Evolutionary conservation across 2,113 vertebrate species (phyloP).

Genomic region (Bos indicus): DNA sequence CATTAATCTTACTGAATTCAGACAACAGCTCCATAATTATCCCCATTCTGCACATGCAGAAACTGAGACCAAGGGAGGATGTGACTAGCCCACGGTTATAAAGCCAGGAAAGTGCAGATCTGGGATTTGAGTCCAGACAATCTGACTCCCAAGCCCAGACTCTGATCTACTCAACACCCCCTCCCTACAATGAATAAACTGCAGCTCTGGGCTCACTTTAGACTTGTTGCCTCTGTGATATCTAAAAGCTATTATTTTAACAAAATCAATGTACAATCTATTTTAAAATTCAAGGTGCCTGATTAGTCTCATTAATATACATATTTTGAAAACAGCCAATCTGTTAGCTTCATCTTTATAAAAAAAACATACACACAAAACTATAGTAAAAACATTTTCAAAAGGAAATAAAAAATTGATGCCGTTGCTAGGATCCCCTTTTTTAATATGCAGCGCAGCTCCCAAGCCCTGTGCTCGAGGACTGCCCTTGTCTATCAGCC

Average conservation of each 20-base stretch:
- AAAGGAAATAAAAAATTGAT: constrained; percentile 34
- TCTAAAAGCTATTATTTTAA: constrained; percentile 2
- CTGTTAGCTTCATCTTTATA: constrained; percentile 18
- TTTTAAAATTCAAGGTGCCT: background rate
- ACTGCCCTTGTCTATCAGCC: constrained; percentile 33
- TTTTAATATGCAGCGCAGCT: constrained; percentile 20
- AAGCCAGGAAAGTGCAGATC: background rate
- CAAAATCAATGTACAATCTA: background rate
- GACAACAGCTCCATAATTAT: background rate
- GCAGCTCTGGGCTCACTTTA: background rate
- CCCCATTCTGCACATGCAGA: background rate
- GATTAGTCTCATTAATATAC: constrained; percentile 20
- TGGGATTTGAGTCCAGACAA: background rate
- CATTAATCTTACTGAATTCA: background rate
- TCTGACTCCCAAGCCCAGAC: background rate
- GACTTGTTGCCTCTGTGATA: background rate
- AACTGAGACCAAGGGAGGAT: background rate
- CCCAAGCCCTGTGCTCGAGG: background rate
- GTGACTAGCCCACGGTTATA: background rate
- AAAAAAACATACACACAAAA: background rate
- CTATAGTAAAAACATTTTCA: constrained; percentile 10
- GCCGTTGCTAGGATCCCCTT: constrained; percentile 33
- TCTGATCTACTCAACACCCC: background rate
- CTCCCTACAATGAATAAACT: background rate
- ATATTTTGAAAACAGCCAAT: background rate